Evolutionary conservation across 2,888 invertebrate genomes (phyloP).

Genomic region (Metellina segmentata): DNA sequence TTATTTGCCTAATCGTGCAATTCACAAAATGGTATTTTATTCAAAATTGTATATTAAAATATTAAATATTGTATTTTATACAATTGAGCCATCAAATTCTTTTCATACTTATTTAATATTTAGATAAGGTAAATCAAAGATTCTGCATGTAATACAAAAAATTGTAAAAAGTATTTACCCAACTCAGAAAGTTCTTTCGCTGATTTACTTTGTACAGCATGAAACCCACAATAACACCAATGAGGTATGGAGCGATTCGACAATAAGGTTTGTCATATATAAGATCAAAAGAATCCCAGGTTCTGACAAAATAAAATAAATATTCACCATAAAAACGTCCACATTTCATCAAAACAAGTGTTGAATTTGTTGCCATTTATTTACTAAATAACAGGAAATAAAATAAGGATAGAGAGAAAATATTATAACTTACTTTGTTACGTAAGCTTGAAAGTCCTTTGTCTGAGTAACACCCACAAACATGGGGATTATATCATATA

Average conservation of each 20-base stretch:
- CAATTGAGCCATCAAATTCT: no score
- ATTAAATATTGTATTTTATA: no score
- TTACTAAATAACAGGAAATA: not conserved
- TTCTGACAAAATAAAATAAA: slow-evolving; percentile 23
- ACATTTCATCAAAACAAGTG: not conserved
- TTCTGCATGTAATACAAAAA: not conserved
- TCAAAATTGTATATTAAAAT: no score
- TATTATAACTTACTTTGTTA: slow-evolving; percentile 22
- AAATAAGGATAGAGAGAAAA: not conserved
- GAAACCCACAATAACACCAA: slow-evolving; percentile 68
- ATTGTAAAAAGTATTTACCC: slow-evolving; percentile 50
- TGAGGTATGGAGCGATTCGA: slow-evolving; percentile 74
- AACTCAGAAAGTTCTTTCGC: slow-evolving; percentile 67
- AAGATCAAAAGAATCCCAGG: slow-evolving; percentile 69
- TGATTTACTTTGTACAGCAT: slow-evolving; percentile 38
- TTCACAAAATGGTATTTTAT: no score
- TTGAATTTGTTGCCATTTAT: not conserved
- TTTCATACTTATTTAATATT: no score
- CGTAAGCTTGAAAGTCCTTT: slow-evolving; percentile 52
- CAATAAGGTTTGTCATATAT: slow-evolving; percentile 77
- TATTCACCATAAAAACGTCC: not conserved
- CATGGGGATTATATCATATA: slow-evolving; percentile 68
- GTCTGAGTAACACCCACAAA: slow-evolving; percentile 66
- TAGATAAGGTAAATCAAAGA: not conserved
- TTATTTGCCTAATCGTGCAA: no score